A percentile compares a stretch with the other conserved stretches of the same genome.
Conservation (phyloP, 2,113 vertebrate species). For the Typhlomys cinereus region DNA sequence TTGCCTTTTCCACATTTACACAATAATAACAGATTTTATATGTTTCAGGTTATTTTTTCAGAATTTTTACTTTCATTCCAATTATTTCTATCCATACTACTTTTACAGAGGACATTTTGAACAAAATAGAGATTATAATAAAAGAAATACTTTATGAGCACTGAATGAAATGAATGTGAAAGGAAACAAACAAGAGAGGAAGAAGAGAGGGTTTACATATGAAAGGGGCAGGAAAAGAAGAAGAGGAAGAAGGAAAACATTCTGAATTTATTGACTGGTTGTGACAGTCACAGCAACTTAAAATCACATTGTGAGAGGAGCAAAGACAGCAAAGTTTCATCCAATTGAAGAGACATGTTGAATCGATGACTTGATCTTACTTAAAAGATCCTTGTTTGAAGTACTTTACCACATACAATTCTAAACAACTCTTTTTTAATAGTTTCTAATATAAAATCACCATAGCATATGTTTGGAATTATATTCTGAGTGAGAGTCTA, state of each 20-base stretch:
- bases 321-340: neutral
- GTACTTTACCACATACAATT: neutral
- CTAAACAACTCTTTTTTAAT: neutral
- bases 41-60: accelerated
- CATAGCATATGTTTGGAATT: neutral
- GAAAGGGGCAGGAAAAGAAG: neutral
- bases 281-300: neutral
- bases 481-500: neutral
- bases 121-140: neutral
- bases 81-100: neutral
- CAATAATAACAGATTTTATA: neutral
- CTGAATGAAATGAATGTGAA: neutral
- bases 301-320: neutral
- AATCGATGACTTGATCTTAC: neutral
- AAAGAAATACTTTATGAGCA: neutral
- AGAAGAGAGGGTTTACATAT: accelerated
- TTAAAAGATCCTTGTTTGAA: neutral
- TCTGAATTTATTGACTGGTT: neutral
- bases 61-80: neutral
- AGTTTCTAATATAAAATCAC: neutral
- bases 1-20: neutral
- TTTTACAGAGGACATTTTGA: neutral
- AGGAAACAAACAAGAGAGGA: neutral
- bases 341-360: neutral
- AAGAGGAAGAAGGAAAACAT: neutral